These are phyloP conservation scores for Panagrolaimus sp. DNA, from an alignment of 1,140 invertebrate genomes.

Conservation along the genomic window DNA sequence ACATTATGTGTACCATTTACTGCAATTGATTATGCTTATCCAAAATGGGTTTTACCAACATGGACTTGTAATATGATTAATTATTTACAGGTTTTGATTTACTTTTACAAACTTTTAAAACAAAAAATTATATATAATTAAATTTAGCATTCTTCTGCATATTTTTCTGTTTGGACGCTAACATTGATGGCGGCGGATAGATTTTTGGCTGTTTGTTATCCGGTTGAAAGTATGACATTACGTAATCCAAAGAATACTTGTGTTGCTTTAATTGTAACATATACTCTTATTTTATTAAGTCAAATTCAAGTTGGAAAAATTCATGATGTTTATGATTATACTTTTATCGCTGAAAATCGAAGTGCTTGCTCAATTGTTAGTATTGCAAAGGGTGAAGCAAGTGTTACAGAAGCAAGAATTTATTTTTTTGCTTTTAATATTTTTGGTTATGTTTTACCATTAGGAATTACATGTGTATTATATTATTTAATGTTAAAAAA, in stretches of 20 bases:
- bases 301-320: constrained; percentile 59
- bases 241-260: constrained; percentile 77
- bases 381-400: constrained; percentile 48
- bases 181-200: constrained; percentile 90
- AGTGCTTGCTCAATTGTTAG: constrained; percentile 50
- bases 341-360: constrained; percentile 44
- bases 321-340: constrained; percentile 68
- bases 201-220: constrained; percentile 87
- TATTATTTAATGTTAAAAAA: constrained; percentile 83
- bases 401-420: constrained; percentile 40
- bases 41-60: constrained; percentile 69
- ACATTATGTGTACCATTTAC: constrained; percentile 91
- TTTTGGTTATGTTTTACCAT: constrained; percentile 61
- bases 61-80: constrained; percentile 55
- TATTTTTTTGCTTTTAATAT: constrained; percentile 61
- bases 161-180: constrained; percentile 84
- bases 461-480: constrained; percentile 75
- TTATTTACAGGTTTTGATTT: constrained; percentile 46
- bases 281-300: constrained; percentile 42
- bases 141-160: constrained; percentile 71
- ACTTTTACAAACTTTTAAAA: not conserved
- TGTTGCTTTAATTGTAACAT: constrained; percentile 37
- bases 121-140: not conserved
- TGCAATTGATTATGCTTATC: constrained; percentile 76
- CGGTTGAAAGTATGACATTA: constrained; percentile 78